A percentile compares a stretch with the other conserved stretches of the same genome.
phyloP scores from a whole-genome alignment of 2,113 vertebrate species.

The Lepus timidus region DNA sequence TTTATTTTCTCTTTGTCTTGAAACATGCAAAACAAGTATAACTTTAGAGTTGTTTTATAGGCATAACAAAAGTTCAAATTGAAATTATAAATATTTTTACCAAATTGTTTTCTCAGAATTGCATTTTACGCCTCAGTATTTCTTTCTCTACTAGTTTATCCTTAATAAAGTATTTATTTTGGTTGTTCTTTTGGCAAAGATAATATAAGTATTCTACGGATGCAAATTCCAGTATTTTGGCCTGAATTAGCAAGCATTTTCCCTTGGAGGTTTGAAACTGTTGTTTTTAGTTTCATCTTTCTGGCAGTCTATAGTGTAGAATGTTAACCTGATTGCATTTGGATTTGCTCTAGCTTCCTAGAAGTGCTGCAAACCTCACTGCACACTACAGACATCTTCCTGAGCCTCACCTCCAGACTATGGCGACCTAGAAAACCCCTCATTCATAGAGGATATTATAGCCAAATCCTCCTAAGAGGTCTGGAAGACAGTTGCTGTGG shows the following conservation, averaged over 20 bases:
- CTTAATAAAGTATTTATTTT: constrained; percentile 12
- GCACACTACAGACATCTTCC: neutral
- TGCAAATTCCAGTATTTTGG: neutral
- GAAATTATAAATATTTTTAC: neutral
- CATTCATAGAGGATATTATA: neutral
- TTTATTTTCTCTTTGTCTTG: neutral
- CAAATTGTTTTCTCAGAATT: neutral
- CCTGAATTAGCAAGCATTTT: neutral
- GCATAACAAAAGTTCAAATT: neutral
- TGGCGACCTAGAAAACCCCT: neutral
- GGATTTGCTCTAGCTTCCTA: neutral
- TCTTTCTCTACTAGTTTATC: neutral
- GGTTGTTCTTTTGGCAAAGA: neutral
- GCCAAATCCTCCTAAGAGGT: neutral
- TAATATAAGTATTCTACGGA: neutral
- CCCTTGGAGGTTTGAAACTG: neutral
- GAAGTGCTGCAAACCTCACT: neutral
- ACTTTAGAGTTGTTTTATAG: neutral
- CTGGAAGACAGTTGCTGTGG: neutral
- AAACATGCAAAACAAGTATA: neutral
- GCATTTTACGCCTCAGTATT: neutral
- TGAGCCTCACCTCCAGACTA: neutral
- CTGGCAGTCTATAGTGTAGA: neutral
- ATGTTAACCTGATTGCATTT: constrained; percentile 10
- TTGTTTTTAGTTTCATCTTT: neutral